A percentile compares a stretch with the other conserved stretches of the same genome.
Conservation (phyloP, 2,888 invertebrate species). For the Galerucella nymphaeae region DNA sequence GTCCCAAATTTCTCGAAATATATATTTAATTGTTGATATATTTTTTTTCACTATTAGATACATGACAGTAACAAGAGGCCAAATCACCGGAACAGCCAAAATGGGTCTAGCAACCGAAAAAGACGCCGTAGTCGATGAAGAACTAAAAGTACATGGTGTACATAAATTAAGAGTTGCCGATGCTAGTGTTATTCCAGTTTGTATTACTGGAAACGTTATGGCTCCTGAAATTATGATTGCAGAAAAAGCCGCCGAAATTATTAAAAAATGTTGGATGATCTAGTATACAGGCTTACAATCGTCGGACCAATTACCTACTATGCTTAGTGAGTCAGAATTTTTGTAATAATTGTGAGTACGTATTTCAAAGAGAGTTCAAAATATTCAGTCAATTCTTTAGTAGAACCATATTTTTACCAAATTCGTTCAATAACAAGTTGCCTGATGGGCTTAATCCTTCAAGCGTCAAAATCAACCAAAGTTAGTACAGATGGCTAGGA, state of each 20-base stretch:
- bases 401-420: too few species aligned
- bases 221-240: conserved; percentile 79
- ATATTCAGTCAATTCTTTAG: too few species aligned
- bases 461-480: too few species aligned
- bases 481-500: too few species aligned
- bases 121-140: conserved; percentile 73
- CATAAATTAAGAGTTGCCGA: conserved; percentile 73
- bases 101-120: conserved; percentile 76
- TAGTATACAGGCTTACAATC: not conserved
- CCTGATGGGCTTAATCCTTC: too few species aligned
- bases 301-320: not conserved
- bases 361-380: not conserved
- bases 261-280: conserved; percentile 65
- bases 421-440: too few species aligned
- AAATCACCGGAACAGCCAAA: conserved; percentile 71
- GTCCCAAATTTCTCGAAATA: too few species aligned
- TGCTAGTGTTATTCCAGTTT: conserved; percentile 75
- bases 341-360: not conserved
- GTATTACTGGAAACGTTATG: conserved; percentile 75
- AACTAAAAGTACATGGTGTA: conserved; percentile 72
- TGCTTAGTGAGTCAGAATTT: not conserved
- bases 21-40: too few species aligned
- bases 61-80: conserved; percentile 51
- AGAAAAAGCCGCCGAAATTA: conserved; percentile 77
- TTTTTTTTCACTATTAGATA: conserved; percentile 40